A percentile compares a stretch with the other conserved stretches of the same genome.
Conservation (phyloP, 2,797 vertebrate species). For the Epinephelus malabaricus region DNA sequence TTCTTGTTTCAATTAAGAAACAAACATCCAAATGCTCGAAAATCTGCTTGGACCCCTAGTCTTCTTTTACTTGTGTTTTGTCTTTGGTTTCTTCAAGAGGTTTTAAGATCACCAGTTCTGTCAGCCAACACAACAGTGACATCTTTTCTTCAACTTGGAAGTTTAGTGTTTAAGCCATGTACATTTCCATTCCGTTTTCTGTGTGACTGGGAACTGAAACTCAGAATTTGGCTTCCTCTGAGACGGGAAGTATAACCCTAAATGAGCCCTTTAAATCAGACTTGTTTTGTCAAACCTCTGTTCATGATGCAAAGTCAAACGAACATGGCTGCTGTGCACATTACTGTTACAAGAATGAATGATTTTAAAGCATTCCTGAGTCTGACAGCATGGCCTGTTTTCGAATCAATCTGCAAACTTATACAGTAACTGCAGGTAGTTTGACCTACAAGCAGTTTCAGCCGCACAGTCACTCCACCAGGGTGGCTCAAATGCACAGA, state of each 20-base stretch:
- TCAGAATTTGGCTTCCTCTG: background rate
- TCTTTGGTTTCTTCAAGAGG: background rate
- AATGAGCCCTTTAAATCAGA: background rate
- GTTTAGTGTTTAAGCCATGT: background rate
- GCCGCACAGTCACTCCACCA: background rate
- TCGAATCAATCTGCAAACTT: slow-evolving; percentile 9
- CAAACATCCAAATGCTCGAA: no score
- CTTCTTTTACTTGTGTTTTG: background rate
- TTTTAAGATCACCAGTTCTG: background rate
- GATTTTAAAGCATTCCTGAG: background rate
- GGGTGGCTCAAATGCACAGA: background rate
- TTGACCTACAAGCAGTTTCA: no score
- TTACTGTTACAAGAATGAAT: background rate
- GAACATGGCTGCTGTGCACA: background rate
- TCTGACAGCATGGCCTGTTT: slow-evolving; percentile 19
- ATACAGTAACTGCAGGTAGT: background rate
- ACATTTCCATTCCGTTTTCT: background rate
- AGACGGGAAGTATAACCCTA: background rate
- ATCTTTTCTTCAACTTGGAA: background rate
- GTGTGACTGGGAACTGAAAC: background rate
- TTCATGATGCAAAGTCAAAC: background rate
- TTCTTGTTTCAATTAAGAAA: no score
- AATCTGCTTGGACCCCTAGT: no score
- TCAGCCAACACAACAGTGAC: background rate
- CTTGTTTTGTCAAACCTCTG: background rate